Evolutionary conservation across 2,113 vertebrate species (phyloP), one percentile per base, ranked within the genome.

Genomic region (Lophochroa leadbeateri): DNA sequence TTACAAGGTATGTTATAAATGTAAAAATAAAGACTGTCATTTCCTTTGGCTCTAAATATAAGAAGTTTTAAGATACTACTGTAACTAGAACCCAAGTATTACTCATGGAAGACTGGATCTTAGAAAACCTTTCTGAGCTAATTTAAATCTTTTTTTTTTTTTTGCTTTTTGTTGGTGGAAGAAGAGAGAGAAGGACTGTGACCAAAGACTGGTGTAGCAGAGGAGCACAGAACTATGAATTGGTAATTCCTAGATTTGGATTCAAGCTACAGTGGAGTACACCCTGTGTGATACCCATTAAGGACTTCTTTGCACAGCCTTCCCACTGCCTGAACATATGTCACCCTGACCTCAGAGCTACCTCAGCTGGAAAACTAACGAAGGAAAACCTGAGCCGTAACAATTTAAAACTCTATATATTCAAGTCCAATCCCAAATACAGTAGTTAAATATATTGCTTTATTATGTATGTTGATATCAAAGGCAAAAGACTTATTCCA

Each of bases 251-350:
- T 77, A 50, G 29, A 25, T 64, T 17, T 39, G 33, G 49, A 86
- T 83, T 85, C 57, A 64, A 74, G 53, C 53, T 81, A 13, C 64
- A 33, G 28, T 18, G 28, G 33, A 53, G 19, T 17, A 41, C 17
- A 58, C 24, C 27, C 8, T 41, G 41, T 7, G 31, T 43, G 37
- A 90, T 31, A 82, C 3, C n/a, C 67, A 23, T 47, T 7, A 77
- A 41, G 44, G 75, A 77, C 39, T 57, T 72, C 12, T 39, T 11
- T 10, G 37, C 24, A 37, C 49, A 88, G 74, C 44, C 41, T 75
- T 60, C 47, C 13, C 18, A 16, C 47, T 63, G 41, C 58, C 28
- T 74, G 39, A 61, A 19, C 1, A 1, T 0, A 0, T 47, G 47
- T 28, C 61, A 28, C 8, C 21, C 53, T 49, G 39, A 76, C 76